These are phyloP conservation scores for Sorex fumeus DNA, from an alignment of 2,113 vertebrate genomes.

Conservation along the genomic window DNA sequence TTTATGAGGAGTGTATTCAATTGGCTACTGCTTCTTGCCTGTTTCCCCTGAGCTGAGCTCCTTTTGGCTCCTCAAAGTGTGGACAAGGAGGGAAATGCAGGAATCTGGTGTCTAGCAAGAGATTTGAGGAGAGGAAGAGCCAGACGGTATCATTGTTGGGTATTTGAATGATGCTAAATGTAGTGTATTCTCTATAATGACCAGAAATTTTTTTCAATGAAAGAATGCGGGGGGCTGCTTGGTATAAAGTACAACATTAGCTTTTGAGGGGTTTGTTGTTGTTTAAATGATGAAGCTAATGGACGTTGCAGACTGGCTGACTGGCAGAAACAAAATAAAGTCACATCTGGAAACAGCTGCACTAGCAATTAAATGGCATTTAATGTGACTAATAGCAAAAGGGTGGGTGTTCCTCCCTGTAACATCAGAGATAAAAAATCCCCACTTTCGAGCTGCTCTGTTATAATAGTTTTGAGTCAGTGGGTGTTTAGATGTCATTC, in stretches of 20 bases:
- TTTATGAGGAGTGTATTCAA: slow-evolving; percentile 57
- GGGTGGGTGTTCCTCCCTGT: slow-evolving; percentile 50
- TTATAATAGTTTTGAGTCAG: slow-evolving; percentile 73
- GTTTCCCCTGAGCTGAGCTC: not conserved
- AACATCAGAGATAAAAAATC: slow-evolving; percentile 68
- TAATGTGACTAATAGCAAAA: slow-evolving; percentile 82
- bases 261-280: not conserved
- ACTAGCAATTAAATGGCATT: slow-evolving; percentile 77
- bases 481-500: slow-evolving; percentile 74
- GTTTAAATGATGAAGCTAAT: slow-evolving; percentile 72
- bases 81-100: slow-evolving; percentile 37
- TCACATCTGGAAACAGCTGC: slow-evolving; percentile 82
- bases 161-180: slow-evolving; percentile 48
- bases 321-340: slow-evolving; percentile 76
- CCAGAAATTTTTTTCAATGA: slow-evolving; percentile 20
- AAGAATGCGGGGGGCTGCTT: slow-evolving; percentile 42
- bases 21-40: slow-evolving; percentile 33
- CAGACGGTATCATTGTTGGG: slow-evolving; percentile 23
- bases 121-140: not conserved
- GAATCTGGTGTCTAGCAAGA: not conserved
- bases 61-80: not conserved
- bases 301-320: slow-evolving; percentile 69
- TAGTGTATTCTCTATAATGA: slow-evolving; percentile 34
- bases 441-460: slow-evolving; percentile 28
- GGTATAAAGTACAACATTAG: not conserved